Evolutionary conservation across 2,888 invertebrate species (phyloP).

Genomic region (Drosophila colorata): DNA sequence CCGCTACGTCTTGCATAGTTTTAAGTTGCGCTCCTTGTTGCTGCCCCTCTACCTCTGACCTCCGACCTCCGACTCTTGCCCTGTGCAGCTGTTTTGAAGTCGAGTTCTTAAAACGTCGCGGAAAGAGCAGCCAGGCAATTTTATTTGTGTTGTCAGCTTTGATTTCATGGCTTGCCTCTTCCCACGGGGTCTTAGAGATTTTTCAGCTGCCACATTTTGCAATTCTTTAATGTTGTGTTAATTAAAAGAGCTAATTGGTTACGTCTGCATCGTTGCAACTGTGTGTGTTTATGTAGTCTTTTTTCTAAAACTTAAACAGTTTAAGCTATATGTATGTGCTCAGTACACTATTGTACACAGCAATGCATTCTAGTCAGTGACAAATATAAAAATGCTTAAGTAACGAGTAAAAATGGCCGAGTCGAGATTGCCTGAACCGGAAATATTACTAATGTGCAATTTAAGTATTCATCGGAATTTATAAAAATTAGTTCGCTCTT

Average conservation of each 20-base stretch:
- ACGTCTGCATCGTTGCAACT: neutral
- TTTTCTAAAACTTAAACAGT: constrained; percentile 7
- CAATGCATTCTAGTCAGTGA: neutral
- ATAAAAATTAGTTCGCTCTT: too few relatives aligned
- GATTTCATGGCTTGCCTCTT: constrained; percentile 55
- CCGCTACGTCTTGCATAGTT: constrained; percentile 38
- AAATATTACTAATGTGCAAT: neutral
- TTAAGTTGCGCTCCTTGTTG: constrained; percentile 4
- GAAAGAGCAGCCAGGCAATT: constrained; percentile 23
- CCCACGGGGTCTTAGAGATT: constrained; percentile 8
- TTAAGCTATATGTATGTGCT: neutral
- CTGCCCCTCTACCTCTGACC: neutral
- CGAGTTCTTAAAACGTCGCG: constrained; percentile 19
- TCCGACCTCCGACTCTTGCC: neutral
- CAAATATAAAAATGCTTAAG: neutral
- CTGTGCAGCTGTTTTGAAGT: neutral
- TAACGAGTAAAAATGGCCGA: neutral
- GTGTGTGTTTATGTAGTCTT: neutral
- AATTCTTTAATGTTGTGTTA: constrained; percentile 64
- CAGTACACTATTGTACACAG: too few relatives aligned
- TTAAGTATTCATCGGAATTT: too few relatives aligned
- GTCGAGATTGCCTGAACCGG: neutral
- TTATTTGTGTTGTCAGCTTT: constrained; percentile 68
- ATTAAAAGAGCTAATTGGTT: constrained; percentile 71
- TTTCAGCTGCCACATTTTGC: constrained; percentile 41